These are phyloP conservation scores for Alcedo atthis DNA, from an alignment of 2,797 vertebrate species.

Conservation along the genomic window DNA sequence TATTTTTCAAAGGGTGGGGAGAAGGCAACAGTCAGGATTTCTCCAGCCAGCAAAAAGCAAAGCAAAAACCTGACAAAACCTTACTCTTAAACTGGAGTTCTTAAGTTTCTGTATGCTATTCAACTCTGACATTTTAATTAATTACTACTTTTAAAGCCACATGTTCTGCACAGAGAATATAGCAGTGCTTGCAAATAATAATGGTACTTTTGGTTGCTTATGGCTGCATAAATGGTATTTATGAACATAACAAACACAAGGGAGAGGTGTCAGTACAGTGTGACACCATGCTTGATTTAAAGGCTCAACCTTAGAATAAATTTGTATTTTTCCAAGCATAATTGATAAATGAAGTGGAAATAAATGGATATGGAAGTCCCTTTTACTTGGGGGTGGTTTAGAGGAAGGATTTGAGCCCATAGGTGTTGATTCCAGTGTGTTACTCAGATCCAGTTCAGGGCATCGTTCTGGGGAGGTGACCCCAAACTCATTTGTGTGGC, in stretches of 20 bases:
- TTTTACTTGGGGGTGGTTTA: not conserved
- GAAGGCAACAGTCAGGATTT: not conserved
- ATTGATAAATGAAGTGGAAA: not conserved
- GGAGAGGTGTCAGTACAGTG: not conserved
- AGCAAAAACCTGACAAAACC: not conserved
- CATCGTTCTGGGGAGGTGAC: not conserved
- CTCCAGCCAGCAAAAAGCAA: not conserved
- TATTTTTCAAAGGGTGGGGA: conserved; percentile 12
- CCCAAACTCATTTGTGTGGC: not conserved
- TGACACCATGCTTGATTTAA: not conserved
- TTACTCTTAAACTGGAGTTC: not conserved
- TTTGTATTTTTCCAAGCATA: not conserved
- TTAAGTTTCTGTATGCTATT: not conserved
- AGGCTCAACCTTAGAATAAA: not conserved
- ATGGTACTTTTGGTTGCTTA: not conserved
- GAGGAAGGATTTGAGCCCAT: not conserved
- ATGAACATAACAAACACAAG: not conserved
- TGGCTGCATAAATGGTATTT: not conserved
- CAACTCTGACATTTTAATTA: not conserved
- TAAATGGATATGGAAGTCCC: not conserved
- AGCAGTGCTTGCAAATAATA: not conserved
- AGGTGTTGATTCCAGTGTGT: not conserved
- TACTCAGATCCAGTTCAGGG: not conserved
- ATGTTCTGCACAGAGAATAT: not conserved
- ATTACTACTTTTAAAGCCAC: not conserved